These are phyloP conservation scores for Sinonovacula constricta DNA, from an alignment of 1,140 invertebrate species.

Conservation along the genomic window DNA sequence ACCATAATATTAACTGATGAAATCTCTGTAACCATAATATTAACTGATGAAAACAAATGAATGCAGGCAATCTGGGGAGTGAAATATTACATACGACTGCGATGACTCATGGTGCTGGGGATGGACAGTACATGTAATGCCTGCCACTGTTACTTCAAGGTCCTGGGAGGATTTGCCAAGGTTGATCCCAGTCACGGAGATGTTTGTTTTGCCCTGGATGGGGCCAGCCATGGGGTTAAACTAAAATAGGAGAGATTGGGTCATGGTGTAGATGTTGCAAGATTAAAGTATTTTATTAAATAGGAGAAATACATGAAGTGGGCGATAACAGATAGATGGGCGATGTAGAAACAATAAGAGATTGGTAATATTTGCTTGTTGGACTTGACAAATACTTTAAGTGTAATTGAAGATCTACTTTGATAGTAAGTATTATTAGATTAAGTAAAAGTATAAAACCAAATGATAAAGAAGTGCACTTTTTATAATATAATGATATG, in stretches of 20 bases:
- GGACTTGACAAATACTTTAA: not conserved
- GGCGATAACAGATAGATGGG: not conserved
- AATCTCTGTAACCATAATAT: too few species aligned
- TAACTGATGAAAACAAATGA: too few species aligned
- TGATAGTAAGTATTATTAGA: too few species aligned
- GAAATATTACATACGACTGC: conserved; percentile 56
- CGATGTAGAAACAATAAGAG: not conserved
- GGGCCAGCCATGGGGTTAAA: conserved; percentile 71
- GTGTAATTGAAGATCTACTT: not conserved
- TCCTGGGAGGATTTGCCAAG: conserved; percentile 69
- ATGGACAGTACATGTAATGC: conserved; percentile 64
- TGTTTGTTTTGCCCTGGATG: conserved; percentile 66
- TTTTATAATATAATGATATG: too few species aligned
- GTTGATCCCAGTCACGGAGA: conserved; percentile 72
- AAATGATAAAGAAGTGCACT: too few species aligned
- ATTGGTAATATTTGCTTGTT: not conserved
- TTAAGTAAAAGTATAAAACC: too few species aligned
- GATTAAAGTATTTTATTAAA: not conserved
- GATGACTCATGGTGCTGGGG: conserved; percentile 68
- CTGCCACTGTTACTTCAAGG: conserved; percentile 70
- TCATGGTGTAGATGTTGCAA: not conserved
- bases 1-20: too few species aligned
- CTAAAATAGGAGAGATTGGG: conserved; percentile 51
- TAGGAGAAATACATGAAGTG: not conserved
- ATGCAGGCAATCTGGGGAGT: not conserved